Percentiles rank a stretch among this genome's conserved stretches.
Conservation (phyloP, 1,140 invertebrate species). For the fruit fly (Drosophila melanogaster) region DNA sequence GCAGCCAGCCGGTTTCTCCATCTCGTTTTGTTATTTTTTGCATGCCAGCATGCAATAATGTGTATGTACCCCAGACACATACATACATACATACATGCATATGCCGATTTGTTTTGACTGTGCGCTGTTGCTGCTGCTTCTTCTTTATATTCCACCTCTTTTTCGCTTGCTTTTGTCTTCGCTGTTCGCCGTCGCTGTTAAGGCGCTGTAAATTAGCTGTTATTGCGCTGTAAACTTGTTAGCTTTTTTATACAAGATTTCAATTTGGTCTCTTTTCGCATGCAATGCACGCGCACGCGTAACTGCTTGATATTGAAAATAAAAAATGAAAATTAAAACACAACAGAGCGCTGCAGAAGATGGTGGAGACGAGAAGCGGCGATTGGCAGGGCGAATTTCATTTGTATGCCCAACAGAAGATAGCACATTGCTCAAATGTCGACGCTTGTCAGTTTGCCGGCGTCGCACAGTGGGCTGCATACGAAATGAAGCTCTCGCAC, state of each 20-base stretch:
- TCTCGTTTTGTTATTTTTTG: conserved; percentile 35
- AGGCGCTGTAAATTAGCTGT: conserved; percentile 28
- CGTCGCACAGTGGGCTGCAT: conserved; percentile 74
- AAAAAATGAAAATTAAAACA: conserved; percentile 19
- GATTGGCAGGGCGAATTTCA: conserved; percentile 42
- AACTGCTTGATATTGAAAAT: conserved; percentile 68
- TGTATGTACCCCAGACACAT: conserved; percentile 37
- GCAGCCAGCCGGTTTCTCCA: conserved; percentile 69
- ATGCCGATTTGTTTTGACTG: conserved; percentile 36
- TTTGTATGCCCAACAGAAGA: conserved; percentile 64
- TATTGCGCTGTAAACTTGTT: conserved; percentile 45
- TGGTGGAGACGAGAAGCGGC: conserved; percentile 5
- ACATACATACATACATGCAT: conserved; percentile 15
- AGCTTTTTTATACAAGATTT: conserved; percentile 10
- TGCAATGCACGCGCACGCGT: conserved; percentile 75
- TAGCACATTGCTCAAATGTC: conserved; percentile 77
- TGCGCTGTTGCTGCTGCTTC: not conserved
- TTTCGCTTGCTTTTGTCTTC: conserved; percentile 2
- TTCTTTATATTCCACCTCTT: not conserved
- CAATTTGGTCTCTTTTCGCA: conserved; percentile 24
- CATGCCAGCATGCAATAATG: conserved; percentile 50
- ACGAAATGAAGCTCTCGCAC: conserved; percentile 54
- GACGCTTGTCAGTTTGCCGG: conserved; percentile 69
- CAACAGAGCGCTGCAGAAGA: conserved; percentile 14
- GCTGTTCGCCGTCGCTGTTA: conserved; percentile 20